Evolutionary conservation across 2,888 invertebrate species (phyloP), one percentile per base, ranked within the genome.

Genomic region (Melipona beecheii): DNA sequence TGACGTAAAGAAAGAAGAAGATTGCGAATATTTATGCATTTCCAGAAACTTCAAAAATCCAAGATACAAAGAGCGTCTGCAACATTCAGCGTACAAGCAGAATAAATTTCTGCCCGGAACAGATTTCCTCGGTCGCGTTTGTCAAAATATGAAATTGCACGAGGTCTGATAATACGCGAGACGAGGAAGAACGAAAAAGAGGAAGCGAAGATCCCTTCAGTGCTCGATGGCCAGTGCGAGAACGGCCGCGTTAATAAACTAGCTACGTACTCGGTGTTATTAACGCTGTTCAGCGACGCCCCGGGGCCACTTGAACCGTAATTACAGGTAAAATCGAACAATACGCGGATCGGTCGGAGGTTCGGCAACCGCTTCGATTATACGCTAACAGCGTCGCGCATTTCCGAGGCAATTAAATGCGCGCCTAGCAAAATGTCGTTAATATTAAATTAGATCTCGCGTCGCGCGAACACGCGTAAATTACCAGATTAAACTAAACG

Each of bases 351-450:
- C 65, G 84, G 75, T 69, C 50, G 75, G 36, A 69, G 75, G 72
- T 79, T 76, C 79, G 50, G 58, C 58, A 52, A 27, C 52, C 64
- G 65, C 76, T 75, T 79, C 75, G 78, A 85, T 87, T 87, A 81
- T 81, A 72, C 76, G 76, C 50, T 81, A 87, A 87, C 80, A 78
- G 78, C 62, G 62, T 50, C 64, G 31, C 52, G 65, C 80, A 64
- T 86, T 88, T 84, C 75, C 73, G 66, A 69, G 76, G 75, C 80
- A 80, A 85, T 86, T 86, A 85, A 83, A 83, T 72, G 78, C 73
- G 71, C 60, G 58, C 76, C 68, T 75, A 69, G 86, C 62, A 73
- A 83, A 79, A 72, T 83, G 85, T 76, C 79, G 74, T 87, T 84
- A 86, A 86, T 80, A 84, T 76, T 77, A 76, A 80, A 86, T 84